Percentiles rank a stretch among this genome's conserved stretches.
Conservation (phyloP, 1,140 invertebrate species). For the Bombyx mori region ASM3026992v2 NC_085109.1:9831501-9832000, state of each 20-base stretch:
- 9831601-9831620: background rate
- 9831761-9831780: conserved; percentile 62
- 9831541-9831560: too few relatives aligned
- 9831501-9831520: too few relatives aligned
- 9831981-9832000: conserved; percentile 18
- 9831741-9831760: conserved; percentile 53
- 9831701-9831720: conserved; percentile 50
- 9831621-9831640: background rate
- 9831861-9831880: conserved; percentile 58
- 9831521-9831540: too few relatives aligned
- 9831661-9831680: background rate
- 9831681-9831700: conserved; percentile 1
- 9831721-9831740: conserved; percentile 63
- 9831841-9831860: conserved; percentile 48
- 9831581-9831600: background rate
- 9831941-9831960: conserved; percentile 47
- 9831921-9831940: conserved; percentile 34
- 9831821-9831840: conserved; percentile 59
- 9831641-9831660: background rate
- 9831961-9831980: conserved; percentile 35
- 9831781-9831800: conserved; percentile 58
- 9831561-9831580: too few relatives aligned
- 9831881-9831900: conserved; percentile 52
- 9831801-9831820: conserved; percentile 56
- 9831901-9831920: conserved; percentile 22